phyloP scores from a whole-genome alignment of 2,888 invertebrate genomes.

The Macrosoma leucophasiata region DNA sequence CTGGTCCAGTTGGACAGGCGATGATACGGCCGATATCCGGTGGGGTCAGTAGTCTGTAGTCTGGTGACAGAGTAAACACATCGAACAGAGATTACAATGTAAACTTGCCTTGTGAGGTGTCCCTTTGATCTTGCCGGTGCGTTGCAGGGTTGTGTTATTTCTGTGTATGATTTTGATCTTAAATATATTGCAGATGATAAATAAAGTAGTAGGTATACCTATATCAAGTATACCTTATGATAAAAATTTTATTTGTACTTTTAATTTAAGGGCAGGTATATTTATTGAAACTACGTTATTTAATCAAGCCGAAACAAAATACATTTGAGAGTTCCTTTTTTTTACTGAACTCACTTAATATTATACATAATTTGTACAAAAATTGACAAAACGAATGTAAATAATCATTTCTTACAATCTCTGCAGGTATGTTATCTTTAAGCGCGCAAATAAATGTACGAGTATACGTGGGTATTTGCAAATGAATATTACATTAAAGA shows the following conservation, averaged over 20 bases:
- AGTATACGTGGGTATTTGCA: neutral
- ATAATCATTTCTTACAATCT: too few relatives aligned
- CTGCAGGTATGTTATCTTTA: too few relatives aligned
- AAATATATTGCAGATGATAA: neutral
- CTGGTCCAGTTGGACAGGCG: too few relatives aligned
- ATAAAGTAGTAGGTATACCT: neutral
- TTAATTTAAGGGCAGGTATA: neutral
- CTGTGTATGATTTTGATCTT: neutral
- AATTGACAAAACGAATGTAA: too few relatives aligned
- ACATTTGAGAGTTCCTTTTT: neutral
- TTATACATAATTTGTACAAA: too few relatives aligned
- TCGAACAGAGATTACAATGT: slow-evolving; percentile 58
- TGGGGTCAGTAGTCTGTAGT: slow-evolving; percentile 48
- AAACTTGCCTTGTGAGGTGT: slow-evolving; percentile 53
- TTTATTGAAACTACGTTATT: neutral
- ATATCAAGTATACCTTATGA: neutral
- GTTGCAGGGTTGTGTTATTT: slow-evolving; percentile 43
- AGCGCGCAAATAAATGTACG: neutral
- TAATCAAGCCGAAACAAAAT: neutral
- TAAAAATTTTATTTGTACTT: neutral
- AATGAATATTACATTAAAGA: neutral
- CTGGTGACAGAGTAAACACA: slow-evolving; percentile 51
- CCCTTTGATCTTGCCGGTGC: slow-evolving; percentile 58
- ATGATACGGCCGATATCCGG: slow-evolving; percentile 44
- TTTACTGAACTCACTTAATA: too few relatives aligned